These are phyloP conservation scores for Perca flavescens DNA, from an alignment of 2,113 vertebrate genomes.

Conservation along the genomic window DNA sequence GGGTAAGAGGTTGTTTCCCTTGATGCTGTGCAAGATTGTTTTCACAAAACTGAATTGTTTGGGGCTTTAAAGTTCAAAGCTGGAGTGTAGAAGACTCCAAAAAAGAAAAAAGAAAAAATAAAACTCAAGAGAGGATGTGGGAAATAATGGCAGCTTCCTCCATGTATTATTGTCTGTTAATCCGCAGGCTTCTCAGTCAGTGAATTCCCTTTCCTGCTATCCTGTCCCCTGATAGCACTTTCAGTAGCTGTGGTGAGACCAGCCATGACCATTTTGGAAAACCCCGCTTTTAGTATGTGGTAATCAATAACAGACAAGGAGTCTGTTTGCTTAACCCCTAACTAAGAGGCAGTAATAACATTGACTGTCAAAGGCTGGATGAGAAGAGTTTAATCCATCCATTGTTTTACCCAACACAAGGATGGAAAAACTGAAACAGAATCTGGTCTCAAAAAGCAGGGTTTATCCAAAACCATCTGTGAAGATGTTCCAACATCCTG, in stretches of 20 bases:
- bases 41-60: conserved; percentile 40
- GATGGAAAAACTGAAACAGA: conserved; percentile 3
- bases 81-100: conserved; percentile 21
- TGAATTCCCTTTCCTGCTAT: conserved; percentile 63
- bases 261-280: conserved; percentile 55
- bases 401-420: not conserved
- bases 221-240: conserved; percentile 29
- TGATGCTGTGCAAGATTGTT: conserved; percentile 44
- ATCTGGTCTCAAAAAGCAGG: not conserved
- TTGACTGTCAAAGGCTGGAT: not conserved
- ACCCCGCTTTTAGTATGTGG: not conserved
- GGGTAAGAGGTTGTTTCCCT: conserved; percentile 45
- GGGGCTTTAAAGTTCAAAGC: conserved; percentile 66
- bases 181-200: conserved; percentile 40
- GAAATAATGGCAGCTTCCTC: conserved; percentile 75
- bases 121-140: conserved; percentile 57
- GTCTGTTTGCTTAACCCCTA: conserved; percentile 59
- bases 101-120: conserved; percentile 41
- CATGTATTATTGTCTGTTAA: conserved; percentile 61
- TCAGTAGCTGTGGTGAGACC: conserved; percentile 41
- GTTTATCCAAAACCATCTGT: not conserved
- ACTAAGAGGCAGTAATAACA: conserved; percentile 34
- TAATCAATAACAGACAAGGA: conserved; percentile 38
- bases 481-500: conserved; percentile 3
- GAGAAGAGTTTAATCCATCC: not conserved